Conservation (phyloP, 2,113 vertebrate species). For the Alces alces region DNA sequence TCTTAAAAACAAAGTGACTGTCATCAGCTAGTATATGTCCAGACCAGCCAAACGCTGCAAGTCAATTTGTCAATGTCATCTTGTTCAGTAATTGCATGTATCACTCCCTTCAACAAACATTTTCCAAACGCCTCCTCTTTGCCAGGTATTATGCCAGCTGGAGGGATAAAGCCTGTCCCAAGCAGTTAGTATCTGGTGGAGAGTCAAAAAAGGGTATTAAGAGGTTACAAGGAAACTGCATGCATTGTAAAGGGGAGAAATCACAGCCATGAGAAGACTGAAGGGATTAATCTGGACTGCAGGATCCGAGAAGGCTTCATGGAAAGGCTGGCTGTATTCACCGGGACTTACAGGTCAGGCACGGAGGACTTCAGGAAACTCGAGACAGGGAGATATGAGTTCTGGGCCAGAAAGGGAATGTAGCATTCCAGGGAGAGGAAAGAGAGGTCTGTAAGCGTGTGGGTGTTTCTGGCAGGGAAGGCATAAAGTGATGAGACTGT, state of each 20-base stretch:
- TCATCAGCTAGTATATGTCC: not conserved
- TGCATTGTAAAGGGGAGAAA: not conserved
- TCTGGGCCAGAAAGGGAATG: not conserved
- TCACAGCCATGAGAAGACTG: not conserved
- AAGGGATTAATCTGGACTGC: not conserved
- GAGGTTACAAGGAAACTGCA: not conserved
- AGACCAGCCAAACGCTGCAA: not conserved
- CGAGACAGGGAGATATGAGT: too few relatives aligned
- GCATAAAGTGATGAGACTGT: not conserved
- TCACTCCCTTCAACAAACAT: not conserved
- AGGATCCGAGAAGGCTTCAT: not conserved
- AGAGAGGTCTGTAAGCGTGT: not conserved
- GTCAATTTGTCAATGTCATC: not conserved
- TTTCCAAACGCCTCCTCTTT: not conserved
- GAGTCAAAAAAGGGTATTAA: not conserved
- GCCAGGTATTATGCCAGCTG: not conserved
- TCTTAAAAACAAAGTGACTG: not conserved
- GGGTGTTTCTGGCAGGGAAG: not conserved
- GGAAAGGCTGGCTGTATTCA: not conserved
- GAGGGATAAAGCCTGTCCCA: not conserved
- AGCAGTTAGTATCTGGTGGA: not conserved
- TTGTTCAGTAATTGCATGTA: not conserved
- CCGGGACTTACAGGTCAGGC: not conserved
- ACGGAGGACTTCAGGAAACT: not conserved
- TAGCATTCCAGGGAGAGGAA: not conserved